Evolutionary conservation across 2,797 vertebrate species (phyloP), one percentile per base, ranked within the genome.

Genomic region (Perodicticus potto): DNA sequence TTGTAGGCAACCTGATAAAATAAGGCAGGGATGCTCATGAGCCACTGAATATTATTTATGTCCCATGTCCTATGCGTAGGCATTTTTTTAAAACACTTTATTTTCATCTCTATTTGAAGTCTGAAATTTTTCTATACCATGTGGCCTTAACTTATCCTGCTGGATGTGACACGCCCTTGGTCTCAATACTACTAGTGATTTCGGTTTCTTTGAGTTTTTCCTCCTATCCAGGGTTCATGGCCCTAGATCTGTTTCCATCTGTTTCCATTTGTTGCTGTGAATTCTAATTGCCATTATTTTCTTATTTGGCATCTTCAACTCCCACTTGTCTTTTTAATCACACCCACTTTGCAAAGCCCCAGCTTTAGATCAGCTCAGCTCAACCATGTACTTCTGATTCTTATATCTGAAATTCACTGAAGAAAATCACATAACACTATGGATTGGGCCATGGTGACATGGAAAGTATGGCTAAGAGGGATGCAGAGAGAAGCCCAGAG

Each of bases 1-100:
- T 99, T 99, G 98, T 99, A 99, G 89, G 98, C 98, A 96, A 99
- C 97, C 99, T 99, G 98, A 22, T 43, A 69, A 95, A 89, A 98
- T 37, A 78, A 94, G 86, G 74, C 65, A 86, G 7, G 32, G 29
- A 82, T 45, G 61, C 0, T 89, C 55, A 72, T 72, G 40, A 95
- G 32, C 9, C 53, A 92, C 7, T 74, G 34, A 69, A 78, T 92
- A 77, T 84, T 27, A 82, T 29, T 80, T 29, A 55, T 3, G 61
- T 85, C 29, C 49, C n/a, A 43, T 6, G 1, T 63, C 87, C 25
- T 13, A 34, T 40, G 83, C 70, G n/a, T 49, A 59, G 2, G 49
- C 40, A 76, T 74, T 94, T 83, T 82, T 70, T 8, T 37, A 29
- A n/a, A 34, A 23, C 5, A 11, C 4, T 29, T 2, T 63, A 4